Conservation (phyloP, 1,140 invertebrate species). For the Brachionus calyciflorus region DNA sequence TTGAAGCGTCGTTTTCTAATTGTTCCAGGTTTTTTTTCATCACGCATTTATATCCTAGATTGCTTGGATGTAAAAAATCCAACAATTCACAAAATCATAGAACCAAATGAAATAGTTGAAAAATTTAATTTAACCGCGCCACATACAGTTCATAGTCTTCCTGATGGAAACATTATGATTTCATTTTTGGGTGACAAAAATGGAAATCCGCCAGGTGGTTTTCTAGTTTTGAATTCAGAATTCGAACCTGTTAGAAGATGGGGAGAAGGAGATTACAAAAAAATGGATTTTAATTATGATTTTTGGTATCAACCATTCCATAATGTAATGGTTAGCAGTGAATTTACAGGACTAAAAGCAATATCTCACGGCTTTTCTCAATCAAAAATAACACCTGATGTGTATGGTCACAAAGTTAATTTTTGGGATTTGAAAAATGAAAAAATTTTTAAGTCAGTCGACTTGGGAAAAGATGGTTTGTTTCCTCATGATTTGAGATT, state of each 20-base stretch:
- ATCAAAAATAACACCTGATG: constrained; percentile 64
- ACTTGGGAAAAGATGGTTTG: constrained; percentile 77
- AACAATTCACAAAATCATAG: constrained; percentile 67
- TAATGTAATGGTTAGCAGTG: constrained; percentile 81
- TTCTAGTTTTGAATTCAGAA: constrained; percentile 79
- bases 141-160: constrained; percentile 88
- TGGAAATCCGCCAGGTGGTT: constrained; percentile 72
- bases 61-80: constrained; percentile 69
- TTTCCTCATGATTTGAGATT: constrained; percentile 90
- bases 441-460: constrained; percentile 75
- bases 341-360: constrained; percentile 83
- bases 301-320: constrained; percentile 95
- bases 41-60: constrained; percentile 81
- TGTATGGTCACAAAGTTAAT: constrained; percentile 79
- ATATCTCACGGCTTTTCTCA: constrained; percentile 73
- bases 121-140: constrained; percentile 71
- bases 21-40: constrained; percentile 75
- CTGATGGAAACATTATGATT: constrained; percentile 85
- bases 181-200: constrained; percentile 79
- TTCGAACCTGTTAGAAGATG: constrained; percentile 69
- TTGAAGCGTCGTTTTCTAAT: constrained; percentile 74
- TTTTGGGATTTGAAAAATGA: constrained; percentile 83
- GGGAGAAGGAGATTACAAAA: constrained; percentile 52
- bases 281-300: constrained; percentile 65
- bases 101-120: constrained; percentile 69